Conservation (phyloP, 1,140 invertebrate genomes). For the Caenorhabditis inopinata region DNA sequence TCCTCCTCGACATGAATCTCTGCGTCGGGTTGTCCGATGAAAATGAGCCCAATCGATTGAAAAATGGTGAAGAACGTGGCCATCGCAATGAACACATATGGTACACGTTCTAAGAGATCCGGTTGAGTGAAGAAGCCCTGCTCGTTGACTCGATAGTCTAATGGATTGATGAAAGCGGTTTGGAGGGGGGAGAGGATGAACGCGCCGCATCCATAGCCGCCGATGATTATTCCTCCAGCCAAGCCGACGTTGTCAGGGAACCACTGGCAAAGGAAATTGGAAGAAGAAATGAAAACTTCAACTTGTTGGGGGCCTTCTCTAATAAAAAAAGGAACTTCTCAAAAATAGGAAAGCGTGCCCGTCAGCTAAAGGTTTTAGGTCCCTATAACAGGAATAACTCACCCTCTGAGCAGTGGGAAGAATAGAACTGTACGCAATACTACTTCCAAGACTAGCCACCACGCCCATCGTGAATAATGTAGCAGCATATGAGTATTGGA, state of each 20-base stretch:
- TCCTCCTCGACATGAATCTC: constrained; percentile 26
- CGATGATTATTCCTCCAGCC: constrained; percentile 47
- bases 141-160: constrained; percentile 41
- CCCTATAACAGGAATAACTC: constrained; percentile 4
- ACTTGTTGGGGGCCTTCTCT: too few relatives aligned
- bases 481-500: constrained; percentile 41
- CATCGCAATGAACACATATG: constrained; percentile 47
- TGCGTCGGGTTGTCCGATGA: constrained; percentile 27
- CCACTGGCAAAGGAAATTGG: constrained; percentile 44
- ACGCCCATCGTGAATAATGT: constrained; percentile 42
- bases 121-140: constrained; percentile 50
- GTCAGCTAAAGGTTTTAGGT: too few relatives aligned
- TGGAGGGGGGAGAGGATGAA: constrained; percentile 45
- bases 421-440: constrained; percentile 47
- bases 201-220: constrained; percentile 48
- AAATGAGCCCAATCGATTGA: constrained; percentile 46
- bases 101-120: constrained; percentile 48
- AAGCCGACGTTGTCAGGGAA: constrained; percentile 45
- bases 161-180: constrained; percentile 47
- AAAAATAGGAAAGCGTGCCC: too few relatives aligned
- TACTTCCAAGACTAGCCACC: constrained; percentile 33
- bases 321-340: too few relatives aligned
- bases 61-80: constrained; percentile 40
- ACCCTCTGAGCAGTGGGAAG: constrained; percentile 48
- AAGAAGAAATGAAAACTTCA: too few relatives aligned